Base-by-base conservation (phyloP, 2,797 vertebrate species). In the Hydrophis major region DNA sequence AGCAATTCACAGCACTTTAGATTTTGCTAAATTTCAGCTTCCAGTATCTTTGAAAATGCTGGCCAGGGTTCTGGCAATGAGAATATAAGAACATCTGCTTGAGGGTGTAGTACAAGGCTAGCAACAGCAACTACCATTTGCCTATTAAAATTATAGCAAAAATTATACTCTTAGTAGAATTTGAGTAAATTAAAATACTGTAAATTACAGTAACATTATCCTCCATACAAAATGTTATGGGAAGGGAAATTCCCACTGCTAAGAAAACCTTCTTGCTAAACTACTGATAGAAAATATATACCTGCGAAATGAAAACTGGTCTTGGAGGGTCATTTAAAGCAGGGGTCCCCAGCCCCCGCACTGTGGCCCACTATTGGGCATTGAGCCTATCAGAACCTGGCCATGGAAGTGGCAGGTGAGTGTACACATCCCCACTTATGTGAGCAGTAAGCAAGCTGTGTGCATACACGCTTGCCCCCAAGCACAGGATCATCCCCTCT, bases 341-440 rank as follows among this genome's bases (percentile, higher is more conserved):
- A n/a, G 32, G 18, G 86, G 13, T n/a, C 28, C 63, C 28, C 63
- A 66, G 13, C 28, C 63, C 63, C 11, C 8, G 2, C 4, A 1
- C 61, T 4, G 3, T 63, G 61, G 27, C 61, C 61, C 61, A 11
- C 60, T 61, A 61, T 10, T 61, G 60, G 25, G 25, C 25, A 2
- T 61, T 61, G 63, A 16, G 63, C 28, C 63, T 69, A n/a, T 69
- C 28, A n/a, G 63, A 69, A n/a, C 63, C 14, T 0, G 13, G 5
- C 12, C 28, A 2, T 1, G 28, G 13, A 66, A 69, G 0, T 16
- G 63, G 28, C 13, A 11, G 13, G 63, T 13, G 63, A 69, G 2
- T 1, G 1, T 0, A 1, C 1, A 0, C 28, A 32, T 69, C 28
- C 63, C 28, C 14, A 32, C 4, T n/a, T 32, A 28, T 2, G 1